A percentile compares a stretch with the other conserved stretches of the same genome.
Conservation (phyloP, 1,140 invertebrate genomes). For the Oryctes rhinoceros region DNA sequence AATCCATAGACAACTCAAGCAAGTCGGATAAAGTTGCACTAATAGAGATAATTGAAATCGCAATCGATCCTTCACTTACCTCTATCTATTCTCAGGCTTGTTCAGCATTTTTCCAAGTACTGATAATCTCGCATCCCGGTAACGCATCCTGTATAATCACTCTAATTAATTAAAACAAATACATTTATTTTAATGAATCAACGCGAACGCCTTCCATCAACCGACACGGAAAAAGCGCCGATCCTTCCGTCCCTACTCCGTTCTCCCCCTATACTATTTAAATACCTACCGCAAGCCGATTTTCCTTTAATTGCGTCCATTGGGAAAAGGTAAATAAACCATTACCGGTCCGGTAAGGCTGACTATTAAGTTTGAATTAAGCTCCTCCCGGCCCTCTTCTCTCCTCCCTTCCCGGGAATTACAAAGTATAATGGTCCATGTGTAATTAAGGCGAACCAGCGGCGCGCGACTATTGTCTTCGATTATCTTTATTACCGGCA, state of each 20-base stretch:
- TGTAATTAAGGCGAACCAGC: neutral
- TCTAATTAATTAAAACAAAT: neutral
- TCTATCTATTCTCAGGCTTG: too few relatives aligned
- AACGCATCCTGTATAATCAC: too few relatives aligned
- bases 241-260: neutral
- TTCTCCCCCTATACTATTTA: neutral
- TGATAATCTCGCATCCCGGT: too few relatives aligned
- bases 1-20: too few relatives aligned
- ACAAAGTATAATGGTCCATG: constrained; percentile 18
- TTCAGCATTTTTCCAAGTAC: too few relatives aligned
- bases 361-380: constrained; percentile 22
- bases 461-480: constrained; percentile 17
- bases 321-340: constrained; percentile 21
- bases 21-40: too few relatives aligned
- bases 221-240: neutral
- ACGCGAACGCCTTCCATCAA: neutral
- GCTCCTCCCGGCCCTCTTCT: neutral
- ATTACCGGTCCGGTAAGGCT: constrained; percentile 2
- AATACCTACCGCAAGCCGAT: constrained; percentile 3
- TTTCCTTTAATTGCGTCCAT: constrained; percentile 13
- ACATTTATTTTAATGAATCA: neutral
- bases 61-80: too few relatives aligned
- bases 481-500: constrained; percentile 20
- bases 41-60: too few relatives aligned
- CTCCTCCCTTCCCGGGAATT: neutral